Evolutionary conservation across 35 echinoderm and acorn worm species (phyloP), one percentile per base, ranked within the genome.

Genomic region (Anneissia japonica): DNA sequence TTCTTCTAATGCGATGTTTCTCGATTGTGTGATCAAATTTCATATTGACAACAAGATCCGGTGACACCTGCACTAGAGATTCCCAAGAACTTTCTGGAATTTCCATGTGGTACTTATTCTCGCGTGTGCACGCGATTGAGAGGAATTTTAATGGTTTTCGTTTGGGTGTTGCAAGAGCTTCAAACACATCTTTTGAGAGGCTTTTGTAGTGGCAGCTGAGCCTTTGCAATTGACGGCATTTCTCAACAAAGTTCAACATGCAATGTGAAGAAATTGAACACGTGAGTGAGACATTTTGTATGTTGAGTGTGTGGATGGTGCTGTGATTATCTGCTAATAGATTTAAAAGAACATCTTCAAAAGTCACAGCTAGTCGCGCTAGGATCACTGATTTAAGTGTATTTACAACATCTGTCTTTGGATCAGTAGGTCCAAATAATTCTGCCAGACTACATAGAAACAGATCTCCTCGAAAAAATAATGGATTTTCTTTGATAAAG

Each of bases 11-110:
- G 29, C 84, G 81, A 36, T 97, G 92, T 38, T 87, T 73, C 86
- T 93, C 91, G 13, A 93, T 94, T 35, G 96, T 94, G 76, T 99
- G 96, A 82, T 99, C 96, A 83, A 99, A 94, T 3, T 82, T 74
- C n/a, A 99, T 43, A 55, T 72, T 81, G 31, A 99, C 95, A 3
- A 86, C 82, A 19, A 99, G 39, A 46, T 87, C 75, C 10, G 92
- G 92, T 2, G 81, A 83, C n/a, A 39, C 38, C 32, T 86, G 75
- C 21, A 88, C 74, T 11, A 99, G 85, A 26, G 32, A 84, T 10
- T 91, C 82, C 96, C 96, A 99, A 28, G 90, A 82, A 4, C 76
- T 79, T 30, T 72, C 83, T 4, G 92, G 82, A 38, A 99, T 84
- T 0, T 87, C 84, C 14, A 88, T 86, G 56, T 88, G 82, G 76